Base-by-base conservation (phyloP, 2,113 vertebrate species). In the Pachypanchax playfairii region DNA sequence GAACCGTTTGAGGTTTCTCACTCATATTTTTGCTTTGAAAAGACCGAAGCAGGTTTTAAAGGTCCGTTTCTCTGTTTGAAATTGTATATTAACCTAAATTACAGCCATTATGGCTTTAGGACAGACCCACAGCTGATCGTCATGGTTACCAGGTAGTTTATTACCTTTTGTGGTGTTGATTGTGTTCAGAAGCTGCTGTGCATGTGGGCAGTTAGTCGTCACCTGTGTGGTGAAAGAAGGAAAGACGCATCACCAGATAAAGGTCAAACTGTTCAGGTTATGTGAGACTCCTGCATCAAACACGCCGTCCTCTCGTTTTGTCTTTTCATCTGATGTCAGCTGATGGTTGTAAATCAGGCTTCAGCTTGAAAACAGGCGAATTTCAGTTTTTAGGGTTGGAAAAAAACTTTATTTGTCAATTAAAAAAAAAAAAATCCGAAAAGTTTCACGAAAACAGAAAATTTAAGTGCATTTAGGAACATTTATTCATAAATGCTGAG, bases 21-120 rank as follows among this genome's bases (percentile, higher is more conserved):
- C 22, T 46, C 38, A 54, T 24, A 66, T 46, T 52, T 52, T 12
- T 12, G 31, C 42, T 41, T n/a, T 61, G 13, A 43, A 41, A 41
- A 29, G 35, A 46, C 17, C 36, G 46, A 12, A 21, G 25, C 42
- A 46, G 15, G 22, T 69, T 39, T 38, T 31, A 64, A 1, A 47
- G 42, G 15, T 21, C 3, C 5, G 12, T 48, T 31, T 11, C 0
- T 5, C 6, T 18, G 0, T 36, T 7, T 46, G 35, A 21, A n/a
- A 53, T 39, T 26, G 1, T 42, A 18, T 3, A 21, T 13, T 5
- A 22, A 21, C 26, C 39, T 20, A 2, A 4, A 53, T 38, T 18
- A 25, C 12, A 12, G 7, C 56, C 15, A 63, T 54, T 38, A 55
- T 53, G 52, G n/a, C 17, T 67, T 28, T 18, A 18, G 28, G 48